Evolutionary conservation across 2,888 invertebrate genomes (phyloP), one percentile per base, ranked within the genome.

Genomic region (Chymomyza fuscimana): DNA sequence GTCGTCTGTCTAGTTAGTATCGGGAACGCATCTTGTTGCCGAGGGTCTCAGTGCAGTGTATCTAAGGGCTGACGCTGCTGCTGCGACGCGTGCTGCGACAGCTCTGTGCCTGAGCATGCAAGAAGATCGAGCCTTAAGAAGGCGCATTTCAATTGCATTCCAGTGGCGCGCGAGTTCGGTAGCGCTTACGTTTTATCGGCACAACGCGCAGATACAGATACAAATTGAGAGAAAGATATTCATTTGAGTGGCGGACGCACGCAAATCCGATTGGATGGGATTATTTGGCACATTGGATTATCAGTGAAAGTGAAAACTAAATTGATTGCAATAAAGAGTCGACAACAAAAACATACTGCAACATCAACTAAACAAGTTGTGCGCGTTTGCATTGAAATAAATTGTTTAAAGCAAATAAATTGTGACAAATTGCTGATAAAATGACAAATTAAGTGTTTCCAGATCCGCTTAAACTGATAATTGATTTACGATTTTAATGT

Each of bases 131-230:
- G 54, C 54, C 19, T 46, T 46, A 12, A 46, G 12, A 54, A 19
- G 54, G 66, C 68, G 50, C 76, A 65, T 73, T 80, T 86, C 88
- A 86, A 88, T 88, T 88, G 89, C 87, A 88, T 88, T 88, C 89
- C 87, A 89, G 80, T 67, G 68, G 67, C 68, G 72, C 78, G 77
- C 83, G 80, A 82, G 82, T 78, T 78, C 85, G 85, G 81, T 78
- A 72, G 63, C 67, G n/a, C 15, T 51, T 67, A 22, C 61, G 63
- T 16, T 22, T 36, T n/a, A 58, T 65, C 56, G 56, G 25, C 22
- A 9, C 22, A n/a, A 5, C 22, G 19, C 46, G n/a, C 12, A 46
- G 5, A 10, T 15, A 61, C 29, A 51, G 12, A 70, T 59, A 67
- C 40, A 62, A 60, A 58, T 67, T 50, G 65, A 61, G 15, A 50